Percentiles rank a stretch among this genome's conserved stretches.
phyloP scores from a whole-genome alignment of 2,113 vertebrate species.

The Oceanites oceanicus region DNA sequence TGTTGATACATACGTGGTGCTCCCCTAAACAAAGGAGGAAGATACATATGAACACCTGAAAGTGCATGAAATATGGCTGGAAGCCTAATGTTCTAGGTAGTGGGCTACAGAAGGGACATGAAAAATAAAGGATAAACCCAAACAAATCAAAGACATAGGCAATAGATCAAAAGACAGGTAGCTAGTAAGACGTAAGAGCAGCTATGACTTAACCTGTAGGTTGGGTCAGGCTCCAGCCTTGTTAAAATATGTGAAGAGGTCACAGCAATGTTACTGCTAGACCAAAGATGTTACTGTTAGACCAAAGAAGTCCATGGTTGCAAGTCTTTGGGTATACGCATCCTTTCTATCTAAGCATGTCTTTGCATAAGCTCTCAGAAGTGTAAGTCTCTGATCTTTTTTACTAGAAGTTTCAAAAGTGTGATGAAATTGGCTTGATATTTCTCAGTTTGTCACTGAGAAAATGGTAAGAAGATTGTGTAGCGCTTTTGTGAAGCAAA shows the following conservation, averaged over 20 bases:
- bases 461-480: background rate
- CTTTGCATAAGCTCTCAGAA: background rate
- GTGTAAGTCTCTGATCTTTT: background rate
- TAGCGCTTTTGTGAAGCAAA: background rate
- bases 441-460: background rate
- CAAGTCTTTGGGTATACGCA: background rate
- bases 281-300: background rate
- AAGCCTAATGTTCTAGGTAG: background rate
- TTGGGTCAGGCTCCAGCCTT: background rate
- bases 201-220: background rate
- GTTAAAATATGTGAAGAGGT: background rate
- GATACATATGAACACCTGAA: background rate
- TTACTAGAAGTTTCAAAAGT: background rate
- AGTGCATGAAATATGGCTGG: background rate
- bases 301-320: background rate
- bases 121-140: background rate
- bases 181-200: background rate
- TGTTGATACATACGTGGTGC: accelerated
- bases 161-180: background rate
- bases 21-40: background rate
- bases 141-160: background rate
- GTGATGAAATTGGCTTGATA: background rate
- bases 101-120: background rate
- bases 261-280: background rate
- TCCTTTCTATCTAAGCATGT: background rate